Base-by-base conservation (phyloP, 2,113 vertebrate genomes). In the Poeciliopsis retropinna region DNA sequence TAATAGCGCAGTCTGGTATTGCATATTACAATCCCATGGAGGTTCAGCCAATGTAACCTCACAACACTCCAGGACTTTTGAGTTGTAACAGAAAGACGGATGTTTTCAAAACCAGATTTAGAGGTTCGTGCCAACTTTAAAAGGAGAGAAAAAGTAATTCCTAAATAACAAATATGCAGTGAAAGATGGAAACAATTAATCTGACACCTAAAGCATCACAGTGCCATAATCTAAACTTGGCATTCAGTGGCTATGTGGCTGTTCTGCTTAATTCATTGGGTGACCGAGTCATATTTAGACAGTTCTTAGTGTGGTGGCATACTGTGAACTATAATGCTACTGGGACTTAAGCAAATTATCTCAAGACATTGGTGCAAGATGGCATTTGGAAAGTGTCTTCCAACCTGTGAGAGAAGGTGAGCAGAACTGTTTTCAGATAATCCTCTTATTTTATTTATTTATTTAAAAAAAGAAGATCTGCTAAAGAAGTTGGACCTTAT, bases 331-430 rank as follows among this genome's bases (percentile, higher is more conserved):
- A 5, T 30, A 14, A 62, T 47, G 47, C 37, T 41, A n/a, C 8
- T 22, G 39, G 54, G 44, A 66, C 51, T 44, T 22, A 11, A 71
- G 76, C 76, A 74, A 73, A 83, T 87, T 69, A 29, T 73, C 83
- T 60, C 25, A 39, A 67, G n/a, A 28, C 12, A 34, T 3, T 27
- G 64, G 1, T 28, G 37, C n/a, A 27, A 67, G 7, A 66, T n/a
- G 65, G 17, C 51, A n/a, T 57, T 57, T 57, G 51, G 51, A 11
- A 7, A 54, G 5, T 25, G 15, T 54, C 51, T 25, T 54, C 51
- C 51, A 57, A n/a, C 9, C 51, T 57, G 51, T 57, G 22, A 57
- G 9, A n/a, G 19, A 57, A n/a, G 5, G n/a, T 57, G 8, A 57
- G 51, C 22, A 25, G 51, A 57, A 57, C 5, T 57, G 11, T 57